phyloP scores from a whole-genome alignment of 2,113 vertebrate genomes.

The Martes martes region DNA sequence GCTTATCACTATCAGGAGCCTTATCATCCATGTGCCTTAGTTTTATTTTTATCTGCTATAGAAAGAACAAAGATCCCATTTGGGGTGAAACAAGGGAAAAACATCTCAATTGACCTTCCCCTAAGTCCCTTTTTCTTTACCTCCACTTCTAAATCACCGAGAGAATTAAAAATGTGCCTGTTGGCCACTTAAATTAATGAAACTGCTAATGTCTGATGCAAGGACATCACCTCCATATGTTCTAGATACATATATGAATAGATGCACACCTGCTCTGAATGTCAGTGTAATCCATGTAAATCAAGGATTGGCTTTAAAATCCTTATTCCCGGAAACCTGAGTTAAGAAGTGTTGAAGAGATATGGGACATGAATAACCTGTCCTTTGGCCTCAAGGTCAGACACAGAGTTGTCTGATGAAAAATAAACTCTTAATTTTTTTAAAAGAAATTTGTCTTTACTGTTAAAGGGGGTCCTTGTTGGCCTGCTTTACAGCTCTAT shows the following conservation, averaged over 20 bases:
- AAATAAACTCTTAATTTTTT: not conserved
- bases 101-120: conserved; percentile 34
- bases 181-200: conserved; percentile 80
- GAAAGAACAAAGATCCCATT: not conserved
- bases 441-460: not conserved
- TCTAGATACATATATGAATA: conserved; percentile 77
- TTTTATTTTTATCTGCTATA: conserved; percentile 4
- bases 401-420: not conserved
- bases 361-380: not conserved
- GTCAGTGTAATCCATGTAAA: conserved; percentile 64
- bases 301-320: conserved; percentile 41
- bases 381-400: not conserved
- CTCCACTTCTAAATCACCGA: not conserved
- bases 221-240: not conserved
- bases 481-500: not conserved
- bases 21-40: not conserved
- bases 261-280: conserved; percentile 62
- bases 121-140: conserved; percentile 44
- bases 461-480: not conserved
- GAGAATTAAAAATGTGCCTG: conserved; percentile 57
- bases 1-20: not conserved
- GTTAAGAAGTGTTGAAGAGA: not conserved
- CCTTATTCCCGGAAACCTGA: conserved; percentile 40
- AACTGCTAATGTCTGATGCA: conserved; percentile 43
- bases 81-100: not conserved